Percentiles rank a stretch among this genome's conserved stretches.
Evolutionary conservation across 2,888 invertebrate genomes (phyloP).

Genomic region (Microchrysa polita): DNA sequence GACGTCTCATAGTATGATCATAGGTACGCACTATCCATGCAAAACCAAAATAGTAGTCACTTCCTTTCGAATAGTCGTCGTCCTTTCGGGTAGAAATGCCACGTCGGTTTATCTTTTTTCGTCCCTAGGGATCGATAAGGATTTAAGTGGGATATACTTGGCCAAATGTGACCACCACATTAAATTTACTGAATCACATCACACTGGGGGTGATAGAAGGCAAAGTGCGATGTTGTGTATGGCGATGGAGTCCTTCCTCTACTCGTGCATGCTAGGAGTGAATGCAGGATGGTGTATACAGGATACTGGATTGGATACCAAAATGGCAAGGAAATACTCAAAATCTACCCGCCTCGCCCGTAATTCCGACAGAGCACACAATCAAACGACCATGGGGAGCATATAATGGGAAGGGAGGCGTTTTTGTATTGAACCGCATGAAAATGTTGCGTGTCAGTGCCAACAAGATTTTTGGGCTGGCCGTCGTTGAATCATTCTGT

Average conservation of each 20-base stretch:
- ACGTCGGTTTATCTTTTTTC: constrained; percentile 50
- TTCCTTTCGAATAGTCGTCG: neutral
- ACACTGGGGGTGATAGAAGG: constrained; percentile 44
- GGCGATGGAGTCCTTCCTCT: constrained; percentile 40
- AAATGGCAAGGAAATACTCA: neutral
- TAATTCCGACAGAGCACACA: too few species aligned
- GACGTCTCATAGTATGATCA: too few species aligned
- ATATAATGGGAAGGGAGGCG: neutral
- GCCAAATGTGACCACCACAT: constrained; percentile 65
- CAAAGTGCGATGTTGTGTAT: constrained; percentile 15
- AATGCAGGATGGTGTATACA: neutral
- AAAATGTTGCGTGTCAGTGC: too few species aligned
- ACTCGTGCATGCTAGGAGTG: neutral
- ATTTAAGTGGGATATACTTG: constrained; percentile 65
- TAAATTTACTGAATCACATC: constrained; percentile 56
- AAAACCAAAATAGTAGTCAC: neutral
- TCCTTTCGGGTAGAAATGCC: constrained; percentile 43
- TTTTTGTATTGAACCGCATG: too few species aligned
- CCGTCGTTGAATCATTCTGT: neutral
- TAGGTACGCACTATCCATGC: too few species aligned
- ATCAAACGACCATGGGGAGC: neutral
- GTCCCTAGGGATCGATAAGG: constrained; percentile 64
- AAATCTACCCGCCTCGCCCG: neutral
- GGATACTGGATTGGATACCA: neutral
- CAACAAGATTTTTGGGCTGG: neutral